These are phyloP conservation scores for Drosophila dives DNA, from an alignment of 2,888 invertebrate genomes.

Conservation along the genomic window DNA sequence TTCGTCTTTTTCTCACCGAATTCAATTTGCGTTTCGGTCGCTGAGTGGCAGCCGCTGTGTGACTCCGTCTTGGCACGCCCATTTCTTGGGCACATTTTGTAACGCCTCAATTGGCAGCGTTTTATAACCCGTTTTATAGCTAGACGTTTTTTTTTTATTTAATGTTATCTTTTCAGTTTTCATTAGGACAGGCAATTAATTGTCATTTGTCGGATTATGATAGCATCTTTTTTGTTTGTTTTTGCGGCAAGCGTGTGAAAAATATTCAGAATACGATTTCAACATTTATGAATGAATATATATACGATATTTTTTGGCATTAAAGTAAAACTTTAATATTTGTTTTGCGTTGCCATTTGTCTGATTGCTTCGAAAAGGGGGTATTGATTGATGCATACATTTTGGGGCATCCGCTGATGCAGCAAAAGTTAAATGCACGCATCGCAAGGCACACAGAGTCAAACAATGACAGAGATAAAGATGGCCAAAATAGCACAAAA, in stretches of 20 bases:
- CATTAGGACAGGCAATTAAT: constrained; percentile 73
- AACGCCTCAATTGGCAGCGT: constrained; percentile 62
- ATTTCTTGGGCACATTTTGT: constrained; percentile 49
- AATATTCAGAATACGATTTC: not conserved
- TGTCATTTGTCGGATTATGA: constrained; percentile 73
- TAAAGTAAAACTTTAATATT: constrained; percentile 5
- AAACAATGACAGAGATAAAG: constrained; percentile 2
- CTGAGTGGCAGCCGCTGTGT: constrained; percentile 17
- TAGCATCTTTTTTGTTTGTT: constrained; percentile 3
- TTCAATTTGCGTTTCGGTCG: constrained; percentile 65
- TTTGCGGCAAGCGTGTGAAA: not conserved
- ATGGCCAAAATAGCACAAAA: too few relatives aligned
- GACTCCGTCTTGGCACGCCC: constrained; percentile 63
- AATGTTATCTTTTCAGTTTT: constrained; percentile 12
- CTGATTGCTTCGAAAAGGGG: constrained; percentile 34
- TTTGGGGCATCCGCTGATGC: constrained; percentile 36
- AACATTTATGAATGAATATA: constrained; percentile 54
- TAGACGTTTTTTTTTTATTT: constrained; percentile 3
- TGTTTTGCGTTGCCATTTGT: constrained; percentile 37
- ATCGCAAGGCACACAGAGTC: constrained; percentile 23
- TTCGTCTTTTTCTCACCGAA: constrained; percentile 67
- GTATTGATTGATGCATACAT: constrained; percentile 24
- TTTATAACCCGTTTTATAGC: constrained; percentile 71
- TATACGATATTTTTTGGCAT: not conserved
- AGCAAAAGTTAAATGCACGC: constrained; percentile 39